Base-by-base conservation (phyloP, 92 coral and sea anemone genomes). In the Zoanthus sansibaricus region DNA sequence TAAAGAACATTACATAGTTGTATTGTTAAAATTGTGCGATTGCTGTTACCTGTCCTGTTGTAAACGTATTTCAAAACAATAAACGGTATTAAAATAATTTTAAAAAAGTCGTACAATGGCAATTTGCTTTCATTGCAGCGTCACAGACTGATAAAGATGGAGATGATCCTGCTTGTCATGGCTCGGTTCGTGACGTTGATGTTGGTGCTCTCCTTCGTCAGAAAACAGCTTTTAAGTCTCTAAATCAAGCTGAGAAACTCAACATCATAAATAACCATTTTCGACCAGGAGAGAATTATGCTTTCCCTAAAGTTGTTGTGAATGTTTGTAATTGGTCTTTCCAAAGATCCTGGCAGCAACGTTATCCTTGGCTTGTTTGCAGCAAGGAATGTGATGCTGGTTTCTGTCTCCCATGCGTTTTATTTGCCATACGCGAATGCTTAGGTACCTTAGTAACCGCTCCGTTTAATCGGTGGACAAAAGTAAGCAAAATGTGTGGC, bases 321-420 rank as follows among this genome's bases (percentile, higher is more conserved):
- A 62, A 62, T 62, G 69, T 1, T 62, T 62, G 69, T 62, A 62
- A 62, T 6, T 0, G 42, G 4, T 37, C 42, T 2, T 0, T 37
- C 3, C 42, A 37, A 37, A 0, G 42, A 37, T 37, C 42, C 3
- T 37, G 42, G 42, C 42, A 37, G 42, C 42, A 37, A 37, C 69
- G 69, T 62, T 62, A 62, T 62, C 15, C 18, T 62, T 62, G 70
- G 30, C 18, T 20, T 1, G 30, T 16, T 62, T 16, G 6, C 30
- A 20, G 70, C 20, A 62, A 62, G 5, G 20, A 20, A 62, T 62
- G 5, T 62, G 70, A 62, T 56, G 90, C 72, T 25, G 86, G 90
- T 52, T 87, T 87, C 77, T 87, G 90, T 87, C 49, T 78, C 9
- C 76, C 85, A 44, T 87, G 90, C 84, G 49, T 87, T 67, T 79